Conservation (phyloP, 2,888 invertebrate species). For the Altica lythri region DNA sequence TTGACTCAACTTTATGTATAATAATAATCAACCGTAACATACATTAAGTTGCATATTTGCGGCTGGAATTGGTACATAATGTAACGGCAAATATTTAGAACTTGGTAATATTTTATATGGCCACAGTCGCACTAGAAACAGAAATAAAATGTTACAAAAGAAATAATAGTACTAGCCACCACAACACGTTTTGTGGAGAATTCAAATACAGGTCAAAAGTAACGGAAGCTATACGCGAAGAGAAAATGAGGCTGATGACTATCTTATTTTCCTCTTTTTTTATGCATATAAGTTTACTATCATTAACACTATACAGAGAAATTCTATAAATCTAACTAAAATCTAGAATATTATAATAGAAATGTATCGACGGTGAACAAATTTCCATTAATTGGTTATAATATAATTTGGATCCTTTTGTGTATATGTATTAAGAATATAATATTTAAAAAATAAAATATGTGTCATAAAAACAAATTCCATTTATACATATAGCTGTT, state of each 20-base stretch:
- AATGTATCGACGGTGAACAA: too few species aligned
- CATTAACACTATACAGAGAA: slow-evolving; percentile 23
- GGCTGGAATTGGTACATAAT: slow-evolving; percentile 28
- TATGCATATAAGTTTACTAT: slow-evolving; percentile 22
- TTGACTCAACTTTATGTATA: not conserved
- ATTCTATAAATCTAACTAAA: too few species aligned
- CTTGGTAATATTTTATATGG: slow-evolving; percentile 31
- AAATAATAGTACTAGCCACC: slow-evolving; percentile 38
- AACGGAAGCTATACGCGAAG: slow-evolving; percentile 41
- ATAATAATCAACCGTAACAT: slow-evolving; percentile 12
- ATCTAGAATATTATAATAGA: too few species aligned
- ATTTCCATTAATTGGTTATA: too few species aligned
- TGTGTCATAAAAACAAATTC: too few species aligned
- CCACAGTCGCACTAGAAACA: slow-evolving; percentile 32
- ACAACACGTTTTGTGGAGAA: slow-evolving; percentile 42
- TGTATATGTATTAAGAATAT: too few species aligned
- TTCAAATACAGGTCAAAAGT: slow-evolving; percentile 41
- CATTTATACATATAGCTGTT: too few species aligned
- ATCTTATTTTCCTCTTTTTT: slow-evolving; percentile 39
- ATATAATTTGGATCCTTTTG: too few species aligned
- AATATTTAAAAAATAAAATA: too few species aligned
- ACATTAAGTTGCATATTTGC: slow-evolving; percentile 32
- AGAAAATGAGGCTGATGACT: slow-evolving; percentile 42
- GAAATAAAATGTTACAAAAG: slow-evolving; percentile 36
- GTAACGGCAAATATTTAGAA: slow-evolving; percentile 31